Evolutionary conservation across 2,113 vertebrate genomes (phyloP).

Genomic region (Pholis gunnellus): DNA sequence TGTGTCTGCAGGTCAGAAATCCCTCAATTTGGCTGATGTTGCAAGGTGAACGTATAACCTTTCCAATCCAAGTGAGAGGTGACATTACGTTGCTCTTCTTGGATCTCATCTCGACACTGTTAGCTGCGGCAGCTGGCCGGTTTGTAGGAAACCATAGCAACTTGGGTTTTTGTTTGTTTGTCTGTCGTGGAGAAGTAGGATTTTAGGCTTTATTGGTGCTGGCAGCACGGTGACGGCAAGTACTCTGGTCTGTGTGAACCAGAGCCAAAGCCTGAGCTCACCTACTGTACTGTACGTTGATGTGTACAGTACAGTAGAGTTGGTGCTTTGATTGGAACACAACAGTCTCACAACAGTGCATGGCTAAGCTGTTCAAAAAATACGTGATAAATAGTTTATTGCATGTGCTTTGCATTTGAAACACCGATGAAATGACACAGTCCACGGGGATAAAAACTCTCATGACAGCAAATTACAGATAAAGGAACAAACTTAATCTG

Average conservation of each 20-base stretch:
- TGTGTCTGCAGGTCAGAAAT: slow-evolving; percentile 41
- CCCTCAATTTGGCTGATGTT: slow-evolving; percentile 1
- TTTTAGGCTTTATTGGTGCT: not conserved
- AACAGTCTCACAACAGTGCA: slow-evolving; percentile 73
- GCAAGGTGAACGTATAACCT: slow-evolving; percentile 24
- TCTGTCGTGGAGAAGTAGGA: not conserved
- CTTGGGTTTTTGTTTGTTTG: not conserved
- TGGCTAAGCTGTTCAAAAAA: not conserved
- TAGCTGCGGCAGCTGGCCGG: slow-evolving; percentile 13
- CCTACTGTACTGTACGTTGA: not conserved
- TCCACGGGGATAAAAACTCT: not conserved
- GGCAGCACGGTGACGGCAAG: not conserved
- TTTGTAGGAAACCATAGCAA: not conserved
- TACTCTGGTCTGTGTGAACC: not conserved
- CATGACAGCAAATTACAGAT: not conserved
- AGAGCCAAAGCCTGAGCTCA: slow-evolving; percentile 1
- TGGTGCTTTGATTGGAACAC: slow-evolving; percentile 50
- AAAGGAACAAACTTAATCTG: not conserved
- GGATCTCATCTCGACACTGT: not conserved
- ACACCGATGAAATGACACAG: slow-evolving; percentile 18
- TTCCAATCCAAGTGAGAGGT: slow-evolving; percentile 39
- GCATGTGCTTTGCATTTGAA: slow-evolving; percentile 22
- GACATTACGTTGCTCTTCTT: slow-evolving; percentile 44
- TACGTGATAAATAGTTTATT: not conserved
- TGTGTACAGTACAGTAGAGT: not conserved